Evolutionary conservation across 2,888 invertebrate genomes (phyloP).

Genomic region (Pyrrhia umbra): DNA sequence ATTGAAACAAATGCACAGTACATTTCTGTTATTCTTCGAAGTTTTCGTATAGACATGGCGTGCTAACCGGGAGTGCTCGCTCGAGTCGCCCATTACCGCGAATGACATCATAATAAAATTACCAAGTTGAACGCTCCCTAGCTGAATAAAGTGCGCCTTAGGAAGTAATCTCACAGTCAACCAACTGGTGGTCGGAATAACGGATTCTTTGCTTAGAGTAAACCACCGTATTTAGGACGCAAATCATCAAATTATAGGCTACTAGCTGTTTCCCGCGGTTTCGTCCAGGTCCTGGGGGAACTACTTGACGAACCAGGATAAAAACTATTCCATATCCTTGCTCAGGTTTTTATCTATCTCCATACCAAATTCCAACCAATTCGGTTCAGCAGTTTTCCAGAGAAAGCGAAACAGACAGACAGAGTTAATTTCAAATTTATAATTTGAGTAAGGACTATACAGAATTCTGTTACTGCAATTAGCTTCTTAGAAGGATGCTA

Average conservation of each 20-base stretch:
- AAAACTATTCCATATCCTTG: too few species aligned
- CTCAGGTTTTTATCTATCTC: too few species aligned
- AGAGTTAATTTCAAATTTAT: too few species aligned
- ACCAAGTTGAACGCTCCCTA: slow-evolving; percentile 66
- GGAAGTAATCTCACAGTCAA: slow-evolving; percentile 55
- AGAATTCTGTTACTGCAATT: slow-evolving; percentile 16
- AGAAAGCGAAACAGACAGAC: too few species aligned
- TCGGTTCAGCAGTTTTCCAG: too few species aligned
- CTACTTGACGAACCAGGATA: too few species aligned
- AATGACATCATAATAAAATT: slow-evolving; percentile 71
- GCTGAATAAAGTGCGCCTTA: slow-evolving; percentile 58
- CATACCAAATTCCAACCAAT: too few species aligned
- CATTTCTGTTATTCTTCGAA: slow-evolving; percentile 26
- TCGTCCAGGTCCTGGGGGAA: too few species aligned
- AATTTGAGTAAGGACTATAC: too few species aligned
- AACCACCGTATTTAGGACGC: slow-evolving; percentile 54
- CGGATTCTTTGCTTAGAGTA: slow-evolving; percentile 55
- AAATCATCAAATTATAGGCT: slow-evolving; percentile 42
- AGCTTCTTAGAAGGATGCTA: slow-evolving; percentile 10
- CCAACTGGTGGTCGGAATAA: slow-evolving; percentile 56
- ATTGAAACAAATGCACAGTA: slow-evolving; percentile 16
- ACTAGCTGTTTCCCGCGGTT: too few species aligned
- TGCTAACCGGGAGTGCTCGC: slow-evolving; percentile 38
- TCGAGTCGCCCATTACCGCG: slow-evolving; percentile 50
- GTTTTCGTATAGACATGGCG: slow-evolving; percentile 29